These are phyloP conservation scores for Muscicapa striata DNA, from an alignment of 2,797 vertebrate species.

Conservation along the genomic window DNA sequence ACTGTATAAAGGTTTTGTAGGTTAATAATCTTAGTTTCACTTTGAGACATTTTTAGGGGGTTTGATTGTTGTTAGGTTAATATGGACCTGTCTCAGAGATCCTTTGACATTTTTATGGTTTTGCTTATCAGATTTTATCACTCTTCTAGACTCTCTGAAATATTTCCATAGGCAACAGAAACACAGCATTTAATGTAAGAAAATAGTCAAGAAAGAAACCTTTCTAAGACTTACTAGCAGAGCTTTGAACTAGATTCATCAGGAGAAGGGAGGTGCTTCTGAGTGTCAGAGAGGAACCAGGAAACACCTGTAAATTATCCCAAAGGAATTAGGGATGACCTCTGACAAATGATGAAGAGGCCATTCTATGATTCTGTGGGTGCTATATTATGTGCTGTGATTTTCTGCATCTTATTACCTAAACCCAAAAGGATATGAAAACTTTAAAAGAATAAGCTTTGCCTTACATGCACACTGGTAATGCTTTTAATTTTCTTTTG, in stretches of 20 bases:
- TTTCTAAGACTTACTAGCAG: not conserved
- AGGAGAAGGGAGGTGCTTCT: not conserved
- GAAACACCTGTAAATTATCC: not conserved
- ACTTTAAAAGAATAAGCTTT: not conserved
- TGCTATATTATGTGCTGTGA: not conserved
- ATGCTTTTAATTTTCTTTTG: not conserved
- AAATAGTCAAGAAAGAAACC: not conserved
- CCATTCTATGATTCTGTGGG: not conserved
- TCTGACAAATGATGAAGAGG: not conserved
- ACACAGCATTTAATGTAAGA: not conserved
- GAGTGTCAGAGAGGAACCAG: not conserved
- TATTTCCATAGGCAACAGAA: not conserved
- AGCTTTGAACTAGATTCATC: not conserved
- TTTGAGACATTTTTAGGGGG: not conserved
- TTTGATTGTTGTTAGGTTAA: not conserved
- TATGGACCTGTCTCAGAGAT: not conserved
- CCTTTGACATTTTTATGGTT: not conserved
- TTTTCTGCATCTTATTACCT: not conserved
- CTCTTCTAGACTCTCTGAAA: not conserved
- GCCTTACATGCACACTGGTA: not conserved
- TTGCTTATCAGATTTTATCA: not conserved
- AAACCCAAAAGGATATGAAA: not conserved
- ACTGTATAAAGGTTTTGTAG: not conserved
- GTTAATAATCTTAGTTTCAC: not conserved
- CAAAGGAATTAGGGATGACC: not conserved